These are phyloP conservation scores for Urophycis tenuis DNA, from an alignment of 2,797 vertebrate genomes.

Conservation along the genomic window DNA sequence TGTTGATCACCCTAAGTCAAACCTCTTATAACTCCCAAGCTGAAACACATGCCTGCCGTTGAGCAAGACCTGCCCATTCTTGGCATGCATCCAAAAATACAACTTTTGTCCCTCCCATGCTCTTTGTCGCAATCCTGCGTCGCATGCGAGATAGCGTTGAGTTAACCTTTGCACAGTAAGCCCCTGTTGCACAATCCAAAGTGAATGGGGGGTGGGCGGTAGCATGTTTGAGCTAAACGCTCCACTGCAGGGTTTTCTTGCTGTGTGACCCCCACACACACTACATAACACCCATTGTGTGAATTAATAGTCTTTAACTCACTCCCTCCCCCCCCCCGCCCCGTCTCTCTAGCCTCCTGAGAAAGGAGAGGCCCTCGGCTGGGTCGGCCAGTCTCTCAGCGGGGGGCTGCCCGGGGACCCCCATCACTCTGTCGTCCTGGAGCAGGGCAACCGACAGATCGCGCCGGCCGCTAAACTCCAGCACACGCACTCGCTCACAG, in stretches of 20 bases:
- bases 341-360: conserved; percentile 60
- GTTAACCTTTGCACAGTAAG: background rate
- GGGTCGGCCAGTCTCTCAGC: conserved; percentile 77
- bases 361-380: conserved; percentile 66
- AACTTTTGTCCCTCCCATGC: background rate
- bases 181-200: background rate
- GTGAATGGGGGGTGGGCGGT: background rate
- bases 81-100: background rate
- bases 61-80: background rate
- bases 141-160: background rate
- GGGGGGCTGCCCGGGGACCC: conserved; percentile 87
- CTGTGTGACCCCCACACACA: background rate
- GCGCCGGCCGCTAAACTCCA: conserved; percentile 61
- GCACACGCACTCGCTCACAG: conserved; percentile 71
- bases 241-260: background rate
- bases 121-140: background rate
- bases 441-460: conserved; percentile 61
- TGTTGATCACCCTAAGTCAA: background rate
- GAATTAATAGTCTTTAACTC: background rate
- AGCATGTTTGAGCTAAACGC: background rate
- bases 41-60: background rate
- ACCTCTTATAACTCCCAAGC: background rate
- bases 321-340: conserved; percentile 1
- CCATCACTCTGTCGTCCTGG: conserved; percentile 80
- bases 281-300: background rate